Evolutionary conservation across 2,113 vertebrate genomes (phyloP), one percentile per base, ranked within the genome.

Genomic region (Phylloscopus trochilus): DNA sequence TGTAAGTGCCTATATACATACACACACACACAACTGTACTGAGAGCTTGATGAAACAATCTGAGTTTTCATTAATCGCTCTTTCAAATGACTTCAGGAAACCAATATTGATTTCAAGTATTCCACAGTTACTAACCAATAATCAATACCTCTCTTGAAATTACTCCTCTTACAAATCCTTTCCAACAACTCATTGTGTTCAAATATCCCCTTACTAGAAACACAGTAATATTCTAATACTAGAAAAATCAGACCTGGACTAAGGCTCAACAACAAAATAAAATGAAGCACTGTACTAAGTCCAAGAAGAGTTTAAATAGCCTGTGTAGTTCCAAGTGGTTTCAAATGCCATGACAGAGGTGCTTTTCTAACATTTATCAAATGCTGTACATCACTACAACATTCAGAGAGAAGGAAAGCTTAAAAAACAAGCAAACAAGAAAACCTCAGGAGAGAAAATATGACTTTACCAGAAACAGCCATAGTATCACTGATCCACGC

Each of bases 401-500:
- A 89, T 46, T 37, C 15, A 11, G 10, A 87, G 7, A 55, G 3
- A 6, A 59, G 9, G 21, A 37, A 58, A 74, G 37, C 41, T 73
- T 51, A 51, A 68, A 82, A 87, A 46, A 44, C 7, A 75, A n/a
- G 15, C 4, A 67, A 75, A 37, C 7, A n/a, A 47, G 62, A 49
- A 67, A 60, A 5, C 0, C 13, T 35, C 14, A 58, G 41, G 17
- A 73, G 28, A 52, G 3, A 83, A 92, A 94, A 60, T 15, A 6
- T 26, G 22, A 91, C 92, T 98, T 98, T 98, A 99, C 99, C 99
- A 95, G 99, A 99, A 79, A 99, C 99, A 22, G 99, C 99, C 99
- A 99, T 99, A 81, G 97, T 99, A 96, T 99, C 99, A 95, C 98
- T 99, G 97, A 99, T 99, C 99, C 99, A 99, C 0, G 99, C 99